Conservation (phyloP, 1,140 invertebrate species). For the Cyclina sinensis region DNA sequence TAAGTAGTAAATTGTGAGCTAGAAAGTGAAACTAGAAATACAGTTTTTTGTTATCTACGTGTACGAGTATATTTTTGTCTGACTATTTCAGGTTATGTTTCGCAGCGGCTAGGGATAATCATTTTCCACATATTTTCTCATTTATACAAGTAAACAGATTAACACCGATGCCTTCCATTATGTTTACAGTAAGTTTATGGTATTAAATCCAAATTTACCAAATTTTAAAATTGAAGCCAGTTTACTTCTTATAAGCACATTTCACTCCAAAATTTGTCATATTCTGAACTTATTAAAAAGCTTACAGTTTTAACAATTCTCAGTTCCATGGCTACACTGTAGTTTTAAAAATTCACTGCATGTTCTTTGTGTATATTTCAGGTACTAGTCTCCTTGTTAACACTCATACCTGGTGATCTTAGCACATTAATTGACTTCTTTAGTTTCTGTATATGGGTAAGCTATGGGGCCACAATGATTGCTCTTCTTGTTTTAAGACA, state of each 20-base stretch:
- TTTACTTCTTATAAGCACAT: too few relatives aligned
- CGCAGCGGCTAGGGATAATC: slow-evolving; percentile 95
- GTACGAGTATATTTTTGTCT: not conserved
- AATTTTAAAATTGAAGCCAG: too few relatives aligned
- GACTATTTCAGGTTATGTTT: slow-evolving; percentile 91
- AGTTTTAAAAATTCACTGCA: too few relatives aligned
- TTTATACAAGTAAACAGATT: slow-evolving; percentile 94
- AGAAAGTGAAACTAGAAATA: too few relatives aligned
- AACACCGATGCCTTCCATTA: slow-evolving; percentile 95
- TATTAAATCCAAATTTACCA: too few relatives aligned
- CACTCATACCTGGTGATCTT: slow-evolving; percentile 88
- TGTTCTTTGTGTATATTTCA: slow-evolving; percentile 68
- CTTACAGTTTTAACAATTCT: too few relatives aligned
- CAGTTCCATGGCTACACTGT: too few relatives aligned
- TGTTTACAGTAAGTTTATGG: slow-evolving; percentile 95
- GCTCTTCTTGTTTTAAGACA: slow-evolving; percentile 92
- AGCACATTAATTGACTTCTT: slow-evolving; percentile 82
- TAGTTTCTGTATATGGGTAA: slow-evolving; percentile 81
- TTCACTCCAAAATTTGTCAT: too few relatives aligned
- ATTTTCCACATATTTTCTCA: slow-evolving; percentile 94
- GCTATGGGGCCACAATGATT: slow-evolving; percentile 90
- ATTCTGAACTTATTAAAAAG: too few relatives aligned
- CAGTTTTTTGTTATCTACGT: too few relatives aligned
- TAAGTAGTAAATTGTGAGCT: too few relatives aligned
- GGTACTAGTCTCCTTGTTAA: slow-evolving; percentile 68